Evolutionary conservation across 2,888 invertebrate species (phyloP).

Genomic region (Ectemnius continuus): DNA sequence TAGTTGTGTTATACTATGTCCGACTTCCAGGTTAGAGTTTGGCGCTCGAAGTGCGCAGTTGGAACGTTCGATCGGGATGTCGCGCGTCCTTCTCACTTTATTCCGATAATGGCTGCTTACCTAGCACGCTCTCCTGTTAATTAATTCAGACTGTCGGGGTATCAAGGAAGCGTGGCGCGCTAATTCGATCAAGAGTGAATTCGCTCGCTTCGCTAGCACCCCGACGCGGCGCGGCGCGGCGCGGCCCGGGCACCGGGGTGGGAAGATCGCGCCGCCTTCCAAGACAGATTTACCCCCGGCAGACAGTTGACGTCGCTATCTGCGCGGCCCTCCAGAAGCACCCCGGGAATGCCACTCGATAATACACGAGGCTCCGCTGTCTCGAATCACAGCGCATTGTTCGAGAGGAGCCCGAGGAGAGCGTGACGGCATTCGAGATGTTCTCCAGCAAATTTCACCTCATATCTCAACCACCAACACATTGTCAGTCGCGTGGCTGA

Average conservation of each 20-base stretch:
- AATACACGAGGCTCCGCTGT: slow-evolving; percentile 53
- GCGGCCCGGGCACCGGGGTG: slow-evolving; percentile 44
- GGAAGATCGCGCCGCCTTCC: slow-evolving; percentile 63
- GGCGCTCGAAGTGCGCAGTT: not conserved
- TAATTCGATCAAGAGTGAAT: slow-evolving; percentile 77
- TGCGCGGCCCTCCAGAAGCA: slow-evolving; percentile 72
- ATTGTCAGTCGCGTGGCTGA: too few species aligned
- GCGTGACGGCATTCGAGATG: too few species aligned
- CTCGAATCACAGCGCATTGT: slow-evolving; percentile 57
- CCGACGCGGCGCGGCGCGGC: too few species aligned
- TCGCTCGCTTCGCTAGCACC: slow-evolving; percentile 68
- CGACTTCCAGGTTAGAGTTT: not conserved
- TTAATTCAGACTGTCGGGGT: slow-evolving; percentile 77
- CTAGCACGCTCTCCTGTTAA: slow-evolving; percentile 72
- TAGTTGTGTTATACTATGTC: too few species aligned
- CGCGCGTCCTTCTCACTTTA: slow-evolving; percentile 49
- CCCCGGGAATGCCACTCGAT: slow-evolving; percentile 72
- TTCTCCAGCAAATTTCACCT: too few species aligned
- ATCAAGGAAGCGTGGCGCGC: slow-evolving; percentile 75
- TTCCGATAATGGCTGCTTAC: slow-evolving; percentile 74
- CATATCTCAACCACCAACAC: too few species aligned
- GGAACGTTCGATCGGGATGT: slow-evolving; percentile 1
- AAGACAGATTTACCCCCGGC: slow-evolving; percentile 72
- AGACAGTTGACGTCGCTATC: slow-evolving; percentile 76
- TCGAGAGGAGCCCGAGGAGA: slow-evolving; percentile 19